Percentiles rank a stretch among this genome's conserved stretches.
These are phyloP conservation scores for Aurelia coerulea DNA, from an alignment of 30 jellyfish, hydroid and myxozoan genomes.

Conservation along the genomic window DNA sequence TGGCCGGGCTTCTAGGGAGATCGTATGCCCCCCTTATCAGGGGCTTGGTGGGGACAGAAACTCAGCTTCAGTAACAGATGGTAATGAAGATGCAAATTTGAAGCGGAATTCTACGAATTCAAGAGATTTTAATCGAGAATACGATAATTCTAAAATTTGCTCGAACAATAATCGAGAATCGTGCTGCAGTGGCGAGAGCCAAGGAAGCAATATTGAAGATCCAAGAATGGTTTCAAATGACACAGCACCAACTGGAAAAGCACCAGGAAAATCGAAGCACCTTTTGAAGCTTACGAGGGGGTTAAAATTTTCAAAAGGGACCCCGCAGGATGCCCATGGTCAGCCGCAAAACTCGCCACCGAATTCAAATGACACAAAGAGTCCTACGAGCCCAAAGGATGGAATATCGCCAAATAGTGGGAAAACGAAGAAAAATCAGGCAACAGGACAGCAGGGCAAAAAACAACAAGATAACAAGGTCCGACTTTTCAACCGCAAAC, in stretches of 20 bases:
- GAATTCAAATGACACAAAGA: conserved; percentile 5
- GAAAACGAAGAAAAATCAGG: conserved; percentile 22
- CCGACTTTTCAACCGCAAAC: conserved; percentile 64
- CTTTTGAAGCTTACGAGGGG: conserved; percentile 61
- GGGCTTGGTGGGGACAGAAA: conserved; percentile 35
- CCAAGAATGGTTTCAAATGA: conserved; percentile 17
- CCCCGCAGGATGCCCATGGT: background rate
- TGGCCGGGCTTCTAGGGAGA: conserved; percentile 38
- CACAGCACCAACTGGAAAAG: background rate
- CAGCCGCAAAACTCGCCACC: conserved; percentile 6
- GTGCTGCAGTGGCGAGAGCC: conserved; percentile 51
- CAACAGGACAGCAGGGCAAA: conserved; percentile 12
- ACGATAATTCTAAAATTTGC: background rate
- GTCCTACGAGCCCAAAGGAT: background rate
- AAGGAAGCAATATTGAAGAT: background rate
- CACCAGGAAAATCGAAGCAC: conserved; percentile 50
- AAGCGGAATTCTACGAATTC: conserved; percentile 56
- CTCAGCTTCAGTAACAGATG: conserved; percentile 56
- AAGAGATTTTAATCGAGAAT: conserved; percentile 18
- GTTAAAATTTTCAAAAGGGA: conserved; percentile 48
- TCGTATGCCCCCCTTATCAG: conserved; percentile 17
- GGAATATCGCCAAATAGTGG: conserved; percentile 5
- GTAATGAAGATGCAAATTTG: conserved; percentile 1
- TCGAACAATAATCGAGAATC: conserved; percentile 45
- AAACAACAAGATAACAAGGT: conserved; percentile 58